Evolutionary conservation across 92 coral and sea anemone species (phyloP).

Genomic region (Porites cylindrica): DNA sequence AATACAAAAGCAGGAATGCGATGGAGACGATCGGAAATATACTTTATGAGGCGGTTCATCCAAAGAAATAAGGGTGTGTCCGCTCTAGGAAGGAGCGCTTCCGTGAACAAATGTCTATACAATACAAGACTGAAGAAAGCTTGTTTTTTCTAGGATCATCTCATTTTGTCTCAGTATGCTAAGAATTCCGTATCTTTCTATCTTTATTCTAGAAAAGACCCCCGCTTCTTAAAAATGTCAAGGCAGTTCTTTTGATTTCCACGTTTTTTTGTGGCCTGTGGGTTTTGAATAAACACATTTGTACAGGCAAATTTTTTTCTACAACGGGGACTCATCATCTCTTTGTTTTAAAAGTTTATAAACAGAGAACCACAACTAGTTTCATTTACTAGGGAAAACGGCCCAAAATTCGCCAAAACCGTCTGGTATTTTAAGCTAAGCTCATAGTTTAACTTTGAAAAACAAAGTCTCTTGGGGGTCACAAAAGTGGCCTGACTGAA

Average conservation of each 20-base stretch:
- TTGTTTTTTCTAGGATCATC: neutral
- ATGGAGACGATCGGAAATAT: neutral
- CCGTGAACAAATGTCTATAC: neutral
- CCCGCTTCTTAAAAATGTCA: neutral
- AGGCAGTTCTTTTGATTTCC: too few relatives aligned
- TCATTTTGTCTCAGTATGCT: neutral
- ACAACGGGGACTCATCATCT: too few relatives aligned
- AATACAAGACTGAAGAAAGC: neutral
- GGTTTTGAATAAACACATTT: too few relatives aligned
- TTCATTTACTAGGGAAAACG: too few relatives aligned
- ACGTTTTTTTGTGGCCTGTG: too few relatives aligned
- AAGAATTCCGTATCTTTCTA: neutral
- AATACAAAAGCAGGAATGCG: neutral
- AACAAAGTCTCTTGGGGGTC: neutral
- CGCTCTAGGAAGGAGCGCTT: neutral
- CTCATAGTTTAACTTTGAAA: neutral
- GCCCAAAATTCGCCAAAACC: too few relatives aligned
- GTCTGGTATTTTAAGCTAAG: conserved; percentile 1
- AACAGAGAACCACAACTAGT: neutral
- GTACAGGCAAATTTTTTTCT: too few relatives aligned
- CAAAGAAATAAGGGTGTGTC: neutral
- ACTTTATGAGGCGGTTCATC: neutral
- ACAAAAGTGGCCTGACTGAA: too few relatives aligned
- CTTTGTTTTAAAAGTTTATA: too few relatives aligned
- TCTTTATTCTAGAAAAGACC: neutral